Evolutionary conservation across 2,113 vertebrate genomes (phyloP).

Genomic region (Plotosus lineatus): DNA sequence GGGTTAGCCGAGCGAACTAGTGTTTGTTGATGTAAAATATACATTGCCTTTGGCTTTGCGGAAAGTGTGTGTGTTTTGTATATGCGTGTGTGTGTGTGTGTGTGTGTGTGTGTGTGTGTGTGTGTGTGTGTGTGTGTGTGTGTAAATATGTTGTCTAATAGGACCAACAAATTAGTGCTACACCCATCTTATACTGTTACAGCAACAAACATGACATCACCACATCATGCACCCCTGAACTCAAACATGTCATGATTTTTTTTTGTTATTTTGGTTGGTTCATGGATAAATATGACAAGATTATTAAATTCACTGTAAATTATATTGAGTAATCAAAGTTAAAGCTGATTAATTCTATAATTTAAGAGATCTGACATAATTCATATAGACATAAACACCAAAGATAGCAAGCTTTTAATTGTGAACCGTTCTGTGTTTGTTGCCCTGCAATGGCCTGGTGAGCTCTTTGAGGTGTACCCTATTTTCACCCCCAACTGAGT

Average conservation of each 20-base stretch:
- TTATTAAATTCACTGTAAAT: background rate
- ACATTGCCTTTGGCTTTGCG: constrained; percentile 49
- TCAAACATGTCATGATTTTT: background rate
- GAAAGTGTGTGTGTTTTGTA: constrained; percentile 58
- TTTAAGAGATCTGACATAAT: no score
- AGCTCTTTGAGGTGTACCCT: no score
- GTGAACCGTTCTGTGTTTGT: no score
- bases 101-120: constrained; percentile 52
- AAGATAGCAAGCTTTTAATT: no score
- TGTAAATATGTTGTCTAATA: constrained; percentile 42
- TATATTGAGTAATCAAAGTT: background rate
- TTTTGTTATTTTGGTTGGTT: background rate
- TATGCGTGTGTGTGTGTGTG: constrained; percentile 56
- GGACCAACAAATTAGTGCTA: constrained; percentile 36
- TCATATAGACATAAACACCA: no score
- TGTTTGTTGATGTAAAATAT: constrained; percentile 40
- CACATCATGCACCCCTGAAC: background rate
- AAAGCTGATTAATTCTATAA: background rate
- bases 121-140: constrained; percentile 57
- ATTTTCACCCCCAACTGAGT: no score
- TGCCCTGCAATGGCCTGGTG: no score
- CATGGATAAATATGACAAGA: background rate
- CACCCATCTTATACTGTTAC: background rate
- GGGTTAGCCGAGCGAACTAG: constrained; percentile 10
- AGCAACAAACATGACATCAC: background rate